These are phyloP conservation scores for Phyllotis vaccarum DNA, from an alignment of 2,797 vertebrate genomes.

Conservation along the genomic window DNA sequence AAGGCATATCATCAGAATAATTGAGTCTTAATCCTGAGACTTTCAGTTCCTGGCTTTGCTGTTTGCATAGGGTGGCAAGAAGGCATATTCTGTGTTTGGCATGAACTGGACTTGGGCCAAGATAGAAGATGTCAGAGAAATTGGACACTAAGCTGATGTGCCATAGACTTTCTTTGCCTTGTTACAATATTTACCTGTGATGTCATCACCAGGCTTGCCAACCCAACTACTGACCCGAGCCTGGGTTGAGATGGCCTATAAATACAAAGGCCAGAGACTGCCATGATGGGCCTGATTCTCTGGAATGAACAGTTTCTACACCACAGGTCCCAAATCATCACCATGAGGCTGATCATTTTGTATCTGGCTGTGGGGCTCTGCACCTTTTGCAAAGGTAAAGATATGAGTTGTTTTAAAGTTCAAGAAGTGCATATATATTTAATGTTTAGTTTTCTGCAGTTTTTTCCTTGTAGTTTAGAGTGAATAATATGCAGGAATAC, in stretches of 20 bases:
- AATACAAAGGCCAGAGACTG: background rate
- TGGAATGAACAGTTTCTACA: conserved; percentile 50
- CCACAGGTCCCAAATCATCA: conserved; percentile 65
- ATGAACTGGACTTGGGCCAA: conserved; percentile 43
- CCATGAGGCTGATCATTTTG: conserved; percentile 72
- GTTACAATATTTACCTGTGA: conserved; percentile 59
- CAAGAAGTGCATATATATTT: background rate
- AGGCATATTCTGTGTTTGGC: conserved; percentile 26
- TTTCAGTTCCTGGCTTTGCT: conserved; percentile 73
- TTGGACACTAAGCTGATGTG: conserved; percentile 32
- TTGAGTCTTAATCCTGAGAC: conserved; percentile 69
- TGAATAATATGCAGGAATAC: background rate
- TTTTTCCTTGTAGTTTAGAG: background rate
- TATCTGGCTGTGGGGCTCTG: conserved; percentile 47
- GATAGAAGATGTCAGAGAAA: conserved; percentile 57
- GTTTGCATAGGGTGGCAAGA: conserved; percentile 72
- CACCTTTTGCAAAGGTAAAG: conserved; percentile 73
- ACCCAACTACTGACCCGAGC: background rate
- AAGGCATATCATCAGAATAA: conserved; percentile 2
- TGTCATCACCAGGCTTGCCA: conserved; percentile 43
- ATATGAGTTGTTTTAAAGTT: conserved; percentile 19
- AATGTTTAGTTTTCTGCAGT: background rate
- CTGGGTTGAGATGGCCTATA: conserved; percentile 46
- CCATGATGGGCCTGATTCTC: background rate
- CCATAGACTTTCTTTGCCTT: conserved; percentile 32